phyloP scores from a whole-genome alignment of 2,797 vertebrate species.

The Alcedo quadribrachys region DNA sequence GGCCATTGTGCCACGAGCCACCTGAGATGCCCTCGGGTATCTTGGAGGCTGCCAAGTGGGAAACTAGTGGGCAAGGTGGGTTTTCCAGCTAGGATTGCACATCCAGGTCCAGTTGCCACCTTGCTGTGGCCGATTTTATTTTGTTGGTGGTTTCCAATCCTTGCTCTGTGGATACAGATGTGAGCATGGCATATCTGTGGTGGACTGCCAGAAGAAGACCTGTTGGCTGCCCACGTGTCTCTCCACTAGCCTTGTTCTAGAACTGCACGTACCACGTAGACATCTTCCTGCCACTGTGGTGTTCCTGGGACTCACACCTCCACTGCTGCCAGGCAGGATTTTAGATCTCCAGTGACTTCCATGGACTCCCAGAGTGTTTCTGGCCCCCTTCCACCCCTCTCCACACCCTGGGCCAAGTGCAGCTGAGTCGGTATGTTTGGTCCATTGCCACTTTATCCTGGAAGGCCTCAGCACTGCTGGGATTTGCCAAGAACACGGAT shows the following conservation, averaged over 20 bases:
- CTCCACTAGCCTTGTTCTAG: background rate
- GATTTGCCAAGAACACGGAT: constrained; percentile 38
- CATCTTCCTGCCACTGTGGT: background rate
- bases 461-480: background rate
- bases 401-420: background rate
- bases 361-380: background rate
- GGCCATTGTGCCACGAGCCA: background rate
- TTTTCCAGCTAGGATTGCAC: background rate
- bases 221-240: background rate
- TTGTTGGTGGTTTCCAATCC: background rate
- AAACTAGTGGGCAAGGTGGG: background rate
- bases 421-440: background rate
- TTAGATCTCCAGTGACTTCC: background rate
- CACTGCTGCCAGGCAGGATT: background rate
- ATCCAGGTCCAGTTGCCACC: background rate
- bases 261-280: accelerated
- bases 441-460: constrained; percentile 9
- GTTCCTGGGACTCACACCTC: background rate
- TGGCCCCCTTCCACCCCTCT: constrained; percentile 16
- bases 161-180: background rate
- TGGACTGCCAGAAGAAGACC: background rate
- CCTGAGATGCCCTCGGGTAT: background rate
- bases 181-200: background rate
- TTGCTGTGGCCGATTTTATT: background rate
- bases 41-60: background rate